Evolutionary conservation across 2,797 vertebrate genomes (phyloP).

Genomic region (Chloroceryle inda): DNA sequence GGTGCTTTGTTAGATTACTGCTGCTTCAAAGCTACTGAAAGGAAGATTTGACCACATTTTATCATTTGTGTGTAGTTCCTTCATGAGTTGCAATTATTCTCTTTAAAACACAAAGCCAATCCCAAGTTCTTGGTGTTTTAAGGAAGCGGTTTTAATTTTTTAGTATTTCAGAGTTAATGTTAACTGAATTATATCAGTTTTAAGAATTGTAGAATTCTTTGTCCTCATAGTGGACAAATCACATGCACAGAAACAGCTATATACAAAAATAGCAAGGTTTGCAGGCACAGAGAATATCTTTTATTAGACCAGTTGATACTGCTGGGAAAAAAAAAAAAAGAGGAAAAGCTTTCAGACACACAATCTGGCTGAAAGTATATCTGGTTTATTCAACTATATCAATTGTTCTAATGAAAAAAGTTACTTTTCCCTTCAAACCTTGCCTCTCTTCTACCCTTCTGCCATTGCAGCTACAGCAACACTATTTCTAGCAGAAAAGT

Average conservation of each 20-base stretch:
- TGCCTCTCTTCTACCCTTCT: not conserved
- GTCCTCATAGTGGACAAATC: not conserved
- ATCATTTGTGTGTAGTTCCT: not conserved
- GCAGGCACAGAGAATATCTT: not conserved
- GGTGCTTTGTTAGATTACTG: constrained; percentile 59
- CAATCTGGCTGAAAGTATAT: not conserved
- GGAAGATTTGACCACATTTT: constrained; percentile 45
- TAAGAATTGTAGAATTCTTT: not conserved
- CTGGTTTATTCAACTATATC: not conserved
- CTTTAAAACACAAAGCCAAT: constrained; percentile 4
- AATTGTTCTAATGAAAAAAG: constrained; percentile 47
- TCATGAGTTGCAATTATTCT: not conserved
- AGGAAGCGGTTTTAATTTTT: not conserved
- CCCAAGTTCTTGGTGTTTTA: not conserved
- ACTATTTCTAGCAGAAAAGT: not conserved
- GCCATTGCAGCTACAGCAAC: not conserved
- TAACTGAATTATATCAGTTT: not conserved
- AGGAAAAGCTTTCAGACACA: not conserved
- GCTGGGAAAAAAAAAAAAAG: accelerated
- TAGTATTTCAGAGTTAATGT: not conserved
- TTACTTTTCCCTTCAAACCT: not conserved
- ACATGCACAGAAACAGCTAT: not conserved
- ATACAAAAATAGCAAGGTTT: not conserved
- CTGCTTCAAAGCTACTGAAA: constrained; percentile 58
- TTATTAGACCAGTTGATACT: not conserved